phyloP scores from a whole-genome alignment of 1,140 invertebrate species.

The Anastatus disparis region DNA sequence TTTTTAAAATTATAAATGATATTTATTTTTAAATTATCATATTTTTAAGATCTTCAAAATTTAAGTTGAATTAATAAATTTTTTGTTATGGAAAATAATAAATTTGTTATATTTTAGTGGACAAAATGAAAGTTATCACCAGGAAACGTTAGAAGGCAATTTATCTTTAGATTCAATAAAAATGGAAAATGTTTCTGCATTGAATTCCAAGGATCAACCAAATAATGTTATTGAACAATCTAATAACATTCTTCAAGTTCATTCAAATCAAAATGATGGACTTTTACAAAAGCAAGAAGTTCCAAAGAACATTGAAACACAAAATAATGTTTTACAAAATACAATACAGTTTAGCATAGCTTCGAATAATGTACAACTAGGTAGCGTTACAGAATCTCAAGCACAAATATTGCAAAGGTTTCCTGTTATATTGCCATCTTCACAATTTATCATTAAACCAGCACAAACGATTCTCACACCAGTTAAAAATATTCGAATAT shows the following conservation, averaged over 20 bases:
- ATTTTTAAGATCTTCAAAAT: no score
- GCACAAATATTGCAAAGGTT: slow-evolving; percentile 47
- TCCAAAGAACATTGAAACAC: slow-evolving; percentile 17
- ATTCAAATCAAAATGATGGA: background rate
- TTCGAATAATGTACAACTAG: background rate
- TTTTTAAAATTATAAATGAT: no score
- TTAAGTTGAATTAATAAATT: no score
- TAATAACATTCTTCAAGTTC: slow-evolving; percentile 17
- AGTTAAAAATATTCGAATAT: slow-evolving; percentile 53
- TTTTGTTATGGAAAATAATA: background rate
- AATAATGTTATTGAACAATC: background rate
- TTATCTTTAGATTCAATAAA: slow-evolving; percentile 11
- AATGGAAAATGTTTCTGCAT: slow-evolving; percentile 7
- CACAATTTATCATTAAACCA: slow-evolving; percentile 53
- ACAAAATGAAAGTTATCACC: slow-evolving; percentile 16
- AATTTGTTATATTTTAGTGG: background rate
- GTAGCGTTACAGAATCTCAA: slow-evolving; percentile 28
- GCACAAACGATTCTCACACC: slow-evolving; percentile 52
- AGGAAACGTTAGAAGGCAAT: slow-evolving; percentile 7
- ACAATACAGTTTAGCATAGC: slow-evolving; percentile 32
- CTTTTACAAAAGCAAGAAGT: slow-evolving; percentile 9
- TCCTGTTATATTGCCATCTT: slow-evolving; percentile 45
- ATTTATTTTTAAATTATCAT: no score
- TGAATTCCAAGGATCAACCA: background rate
- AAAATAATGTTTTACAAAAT: slow-evolving; percentile 28